Evolutionary conservation across 2,888 invertebrate species (phyloP).

Genomic region (Mythimna loreyi): DNA sequence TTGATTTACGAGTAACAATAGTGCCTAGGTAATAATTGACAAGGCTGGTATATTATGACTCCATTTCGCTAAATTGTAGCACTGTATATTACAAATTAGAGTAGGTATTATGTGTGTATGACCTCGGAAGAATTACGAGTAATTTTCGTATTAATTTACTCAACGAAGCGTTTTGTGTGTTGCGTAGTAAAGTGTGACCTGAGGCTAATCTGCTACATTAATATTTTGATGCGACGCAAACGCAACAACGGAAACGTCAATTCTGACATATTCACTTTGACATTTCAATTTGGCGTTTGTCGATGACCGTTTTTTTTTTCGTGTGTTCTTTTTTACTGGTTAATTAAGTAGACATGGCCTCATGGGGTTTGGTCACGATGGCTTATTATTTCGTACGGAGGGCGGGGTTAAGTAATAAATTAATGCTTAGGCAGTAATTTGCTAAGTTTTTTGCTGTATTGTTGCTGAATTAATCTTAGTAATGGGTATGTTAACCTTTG

Average conservation of each 20-base stretch:
- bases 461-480: slow-evolving; percentile 71
- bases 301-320: slow-evolving; percentile 53
- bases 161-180: slow-evolving; percentile 57
- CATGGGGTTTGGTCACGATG: slow-evolving; percentile 73
- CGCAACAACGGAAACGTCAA: slow-evolving; percentile 35
- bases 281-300: slow-evolving; percentile 52
- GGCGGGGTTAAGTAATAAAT: slow-evolving; percentile 81
- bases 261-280: slow-evolving; percentile 54
- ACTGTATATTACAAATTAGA: slow-evolving; percentile 49
- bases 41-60: slow-evolving; percentile 47
- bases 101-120: slow-evolving; percentile 52
- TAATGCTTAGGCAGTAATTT: slow-evolving; percentile 82
- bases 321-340: slow-evolving; percentile 61
- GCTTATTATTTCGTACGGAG: slow-evolving; percentile 69
- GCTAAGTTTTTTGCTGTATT: slow-evolving; percentile 77
- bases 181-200: slow-evolving; percentile 48
- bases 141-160: slow-evolving; percentile 63
- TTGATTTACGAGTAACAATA: slow-evolving; percentile 50
- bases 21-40: slow-evolving; percentile 48
- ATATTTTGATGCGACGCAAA: slow-evolving; percentile 38
- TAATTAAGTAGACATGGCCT: slow-evolving; percentile 65
- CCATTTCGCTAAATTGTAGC: slow-evolving; percentile 47
- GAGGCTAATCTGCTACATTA: slow-evolving; percentile 54
- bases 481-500: slow-evolving; percentile 73
- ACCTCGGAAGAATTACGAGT: slow-evolving; percentile 62